Base-by-base conservation (phyloP, 1,140 invertebrate genomes). In the Meteorus sp. region DNA sequence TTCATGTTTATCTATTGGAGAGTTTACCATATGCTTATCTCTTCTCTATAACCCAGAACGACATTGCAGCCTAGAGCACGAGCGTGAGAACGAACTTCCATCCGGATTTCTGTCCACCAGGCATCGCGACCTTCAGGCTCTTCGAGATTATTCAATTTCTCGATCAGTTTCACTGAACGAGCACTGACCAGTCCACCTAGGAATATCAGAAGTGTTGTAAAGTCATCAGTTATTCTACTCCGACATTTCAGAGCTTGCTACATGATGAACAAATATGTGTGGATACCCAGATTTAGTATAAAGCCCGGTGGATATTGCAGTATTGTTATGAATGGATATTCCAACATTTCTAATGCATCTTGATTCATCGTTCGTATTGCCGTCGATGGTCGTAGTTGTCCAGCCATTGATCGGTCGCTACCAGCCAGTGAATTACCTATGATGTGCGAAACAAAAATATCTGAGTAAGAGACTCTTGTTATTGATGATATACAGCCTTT, bases 281-380 rank as follows among this genome's bases (percentile, higher is more conserved):
- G 13, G 1, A 60, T 81, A 91, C 95, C 95, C 68, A 97, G 85
- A 71, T 94, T 90, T 15, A 91, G 79, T 67, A 98, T 88, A 67
- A 98, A 95, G 25, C 91, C 92, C 1, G 85, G 81, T 19, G 95
- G 94, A 76, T 93, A 96, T 65, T 90, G 90, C 1, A 89, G 86
- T 85, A 98, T 90, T 0, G 95, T 98, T 11, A 99, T 84, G 72
- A 99, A 98, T 0, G 96, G 96, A 79, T 96, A 98, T 74, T 98
- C 95, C 65, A 94, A 75, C 85, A 93, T 89, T 66, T 93, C 91
- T 62, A 90, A 76, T 47, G 85, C 85, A 53, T 89, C 88, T 62
- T 86, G 85, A 73, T 87, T 86, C 82, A 88, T 85, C 0, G 84
- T 82, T 45, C 85, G 77, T 56, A 86, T 75, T 60, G 82, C 83